These are phyloP conservation scores for Nothobranchius kuhntae DNA, from an alignment of 2,113 vertebrate species.

Conservation along the genomic window DNA sequence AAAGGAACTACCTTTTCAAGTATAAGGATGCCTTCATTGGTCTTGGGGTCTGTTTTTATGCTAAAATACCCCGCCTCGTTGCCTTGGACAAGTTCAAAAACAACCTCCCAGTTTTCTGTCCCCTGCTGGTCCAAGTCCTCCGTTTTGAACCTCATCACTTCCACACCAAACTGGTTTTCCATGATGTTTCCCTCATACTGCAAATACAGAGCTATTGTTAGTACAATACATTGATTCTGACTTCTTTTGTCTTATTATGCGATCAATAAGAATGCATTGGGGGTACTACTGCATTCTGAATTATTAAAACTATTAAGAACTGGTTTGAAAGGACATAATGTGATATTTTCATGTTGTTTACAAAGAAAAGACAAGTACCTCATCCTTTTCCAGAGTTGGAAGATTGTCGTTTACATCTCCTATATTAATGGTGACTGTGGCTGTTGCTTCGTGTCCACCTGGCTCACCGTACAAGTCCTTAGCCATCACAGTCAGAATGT, in stretches of 20 bases:
- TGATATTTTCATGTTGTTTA: background rate
- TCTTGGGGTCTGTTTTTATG: slow-evolving; percentile 84
- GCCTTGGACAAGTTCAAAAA: slow-evolving; percentile 86
- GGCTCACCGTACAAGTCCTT: background rate
- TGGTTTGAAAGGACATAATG: no score
- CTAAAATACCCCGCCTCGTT: slow-evolving; percentile 90
- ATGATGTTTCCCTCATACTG: slow-evolving; percentile 85
- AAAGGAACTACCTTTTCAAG: slow-evolving; percentile 77
- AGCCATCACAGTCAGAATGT: background rate
- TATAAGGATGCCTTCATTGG: slow-evolving; percentile 89
- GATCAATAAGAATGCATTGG: no score
- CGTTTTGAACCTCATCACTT: slow-evolving; percentile 86
- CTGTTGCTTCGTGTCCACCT: background rate
- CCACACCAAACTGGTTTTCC: slow-evolving; percentile 84
- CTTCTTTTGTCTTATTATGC: background rate
- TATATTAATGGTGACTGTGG: background rate
- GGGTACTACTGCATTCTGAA: background rate
- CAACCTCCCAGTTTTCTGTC: slow-evolving; percentile 85
- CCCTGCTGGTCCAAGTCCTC: slow-evolving; percentile 82
- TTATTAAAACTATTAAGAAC: background rate
- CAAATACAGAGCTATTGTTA: background rate
- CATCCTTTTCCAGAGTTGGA: slow-evolving; percentile 81
- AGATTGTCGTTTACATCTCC: slow-evolving; percentile 85
- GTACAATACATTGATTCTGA: background rate
- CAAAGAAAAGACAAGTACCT: slow-evolving; percentile 72